A percentile compares a stretch with the other conserved stretches of the same genome.
Conservation (phyloP, 2,888 invertebrate genomes). For the Hartigia nigra region DNA sequence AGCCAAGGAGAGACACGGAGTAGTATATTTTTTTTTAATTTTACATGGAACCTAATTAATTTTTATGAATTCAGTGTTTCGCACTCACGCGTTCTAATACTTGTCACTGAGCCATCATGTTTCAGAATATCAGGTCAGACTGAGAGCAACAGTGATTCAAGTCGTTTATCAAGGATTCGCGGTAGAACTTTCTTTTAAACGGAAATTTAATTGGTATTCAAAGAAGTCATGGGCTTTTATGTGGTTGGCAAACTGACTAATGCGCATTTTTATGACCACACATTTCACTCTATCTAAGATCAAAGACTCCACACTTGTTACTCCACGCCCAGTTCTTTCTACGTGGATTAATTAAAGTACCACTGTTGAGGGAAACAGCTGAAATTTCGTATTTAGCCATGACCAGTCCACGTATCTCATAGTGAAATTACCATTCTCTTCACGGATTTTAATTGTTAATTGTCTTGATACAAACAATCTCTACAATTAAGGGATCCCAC, state of each 20-base stretch:
- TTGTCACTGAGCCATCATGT: neutral
- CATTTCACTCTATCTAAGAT: slow-evolving; percentile 25
- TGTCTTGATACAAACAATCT: neutral
- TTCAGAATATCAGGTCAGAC: neutral
- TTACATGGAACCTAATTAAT: neutral
- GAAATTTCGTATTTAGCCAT: neutral
- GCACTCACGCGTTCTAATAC: neutral
- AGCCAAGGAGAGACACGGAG: neutral
- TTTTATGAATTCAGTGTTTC: neutral
- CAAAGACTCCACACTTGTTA: neutral
- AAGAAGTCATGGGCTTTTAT: slow-evolving; percentile 13
- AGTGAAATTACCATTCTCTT: neutral
- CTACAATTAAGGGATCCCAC: neutral
- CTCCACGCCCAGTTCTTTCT: neutral
- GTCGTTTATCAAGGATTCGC: neutral
- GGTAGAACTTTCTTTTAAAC: slow-evolving; percentile 29
- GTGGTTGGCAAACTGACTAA: slow-evolving; percentile 22
- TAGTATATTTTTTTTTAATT: neutral
- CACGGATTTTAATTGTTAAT: neutral
- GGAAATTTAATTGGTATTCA: slow-evolving; percentile 32
- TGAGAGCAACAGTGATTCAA: neutral
- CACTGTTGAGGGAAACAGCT: neutral
- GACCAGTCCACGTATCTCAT: neutral
- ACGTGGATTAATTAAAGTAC: neutral
- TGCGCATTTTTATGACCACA: slow-evolving; percentile 8